Evolutionary conservation across 2,113 vertebrate genomes (phyloP), one percentile per base, ranked within the genome.

Genomic region (Eulemur rufifrons): DNA sequence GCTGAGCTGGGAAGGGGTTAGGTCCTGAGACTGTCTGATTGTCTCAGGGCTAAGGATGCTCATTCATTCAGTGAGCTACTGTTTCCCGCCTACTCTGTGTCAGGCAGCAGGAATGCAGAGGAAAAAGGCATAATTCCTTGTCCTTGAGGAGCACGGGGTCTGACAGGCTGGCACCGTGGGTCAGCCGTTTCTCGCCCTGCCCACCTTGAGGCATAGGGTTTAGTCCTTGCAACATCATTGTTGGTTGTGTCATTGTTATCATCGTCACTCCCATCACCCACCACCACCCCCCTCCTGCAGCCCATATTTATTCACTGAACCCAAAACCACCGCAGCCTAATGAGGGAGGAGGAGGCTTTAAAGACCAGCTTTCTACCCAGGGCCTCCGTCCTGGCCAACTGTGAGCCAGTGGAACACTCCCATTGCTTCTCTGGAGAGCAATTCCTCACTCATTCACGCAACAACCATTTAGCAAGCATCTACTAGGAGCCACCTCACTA

Each of bases 361-460:
- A 39, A 52, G 32, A 74, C 69, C 69, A 54, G 81, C 54, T 88
- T 77, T 66, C 88, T 88, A 59, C 45, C 52, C 37, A 66, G 78
- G 37, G 77, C 76, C 88, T 86, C 92, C 13, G n/a, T 87, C 93
- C 91, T 47, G 56, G 50, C 77, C 29, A 80, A 71, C 14, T n/a
- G 18, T 11, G 66, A 77, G 59, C 77, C 77, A 8, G 1, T 11
- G 59, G 61, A 52, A 78, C 20, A 32, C 52, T 80, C 92, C 69
- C 82, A 0, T 15, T 32, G 50, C 50, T 15, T 74, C 95, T 93
- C 91, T 29, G 17, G 80, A 86, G 92, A 93, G 74, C 45, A 18
- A 71, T 71, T 89, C 54, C 76, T 94, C 69, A 61, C 45, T 74
- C 77, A 59, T 82, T 92, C 77, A 81, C 47, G 92, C 94, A 29